A percentile compares a stretch with the other conserved stretches of the same genome.
Evolutionary conservation across 2,797 vertebrate genomes (phyloP).

Genomic region (Anas georgica): DNA sequence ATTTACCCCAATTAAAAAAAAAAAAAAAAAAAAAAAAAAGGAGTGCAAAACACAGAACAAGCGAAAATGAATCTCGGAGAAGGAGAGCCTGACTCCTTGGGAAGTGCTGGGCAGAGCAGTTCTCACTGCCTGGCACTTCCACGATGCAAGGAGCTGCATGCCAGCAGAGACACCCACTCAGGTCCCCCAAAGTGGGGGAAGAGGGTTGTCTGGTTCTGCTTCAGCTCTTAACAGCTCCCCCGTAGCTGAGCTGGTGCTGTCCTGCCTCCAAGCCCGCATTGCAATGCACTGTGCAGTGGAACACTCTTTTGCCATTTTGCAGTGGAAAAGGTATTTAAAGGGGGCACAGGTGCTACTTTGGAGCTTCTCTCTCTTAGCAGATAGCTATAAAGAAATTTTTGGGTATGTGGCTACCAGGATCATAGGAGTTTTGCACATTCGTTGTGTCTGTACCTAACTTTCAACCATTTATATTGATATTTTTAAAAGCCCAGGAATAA

Average conservation of each 20-base stretch:
- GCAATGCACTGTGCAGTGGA: not conserved
- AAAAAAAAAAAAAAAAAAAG: conserved; percentile 46
- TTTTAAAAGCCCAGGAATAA: not conserved
- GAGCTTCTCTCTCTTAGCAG: not conserved
- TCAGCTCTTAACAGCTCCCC: not conserved
- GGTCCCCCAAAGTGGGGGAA: not conserved
- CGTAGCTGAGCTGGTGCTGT: rapidly evolving
- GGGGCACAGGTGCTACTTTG: not conserved
- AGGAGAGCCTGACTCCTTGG: not conserved
- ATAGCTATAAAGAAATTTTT: not conserved
- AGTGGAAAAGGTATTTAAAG: not conserved
- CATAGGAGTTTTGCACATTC: not conserved
- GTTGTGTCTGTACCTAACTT: not conserved
- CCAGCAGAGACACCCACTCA: not conserved
- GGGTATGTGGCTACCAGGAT: not conserved
- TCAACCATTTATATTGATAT: not conserved
- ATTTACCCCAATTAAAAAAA: conserved; percentile 62
- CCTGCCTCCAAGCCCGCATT: rapidly evolving
- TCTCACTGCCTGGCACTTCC: not conserved
- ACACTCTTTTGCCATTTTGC: not conserved
- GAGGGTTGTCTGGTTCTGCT: not conserved
- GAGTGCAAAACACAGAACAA: not conserved
- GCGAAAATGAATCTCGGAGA: conserved; percentile 1
- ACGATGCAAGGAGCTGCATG: not conserved
- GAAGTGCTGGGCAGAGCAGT: not conserved